Conservation (phyloP, 2,113 vertebrate genomes). For the Elephas maximus region DNA sequence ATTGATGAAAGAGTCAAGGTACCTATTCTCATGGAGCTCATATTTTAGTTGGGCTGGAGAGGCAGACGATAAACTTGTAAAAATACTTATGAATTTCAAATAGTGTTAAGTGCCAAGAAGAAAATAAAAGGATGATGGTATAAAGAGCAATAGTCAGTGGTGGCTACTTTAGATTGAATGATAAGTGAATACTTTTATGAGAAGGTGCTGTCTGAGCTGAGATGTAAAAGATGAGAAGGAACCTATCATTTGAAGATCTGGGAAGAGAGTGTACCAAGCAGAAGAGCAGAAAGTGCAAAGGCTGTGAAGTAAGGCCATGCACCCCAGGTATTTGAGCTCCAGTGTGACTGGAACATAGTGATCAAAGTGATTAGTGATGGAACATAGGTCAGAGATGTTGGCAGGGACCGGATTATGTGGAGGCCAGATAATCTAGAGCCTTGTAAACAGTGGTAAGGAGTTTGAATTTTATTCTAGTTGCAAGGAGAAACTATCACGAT, state of each 20-base stretch:
- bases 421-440: background rate
- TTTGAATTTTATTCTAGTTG: constrained; percentile 10
- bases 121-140: background rate
- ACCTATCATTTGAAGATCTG: background rate
- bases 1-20: background rate
- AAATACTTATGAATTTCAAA: background rate
- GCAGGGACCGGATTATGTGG: background rate
- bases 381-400: background rate
- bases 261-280: constrained; percentile 21
- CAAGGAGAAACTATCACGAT: background rate
- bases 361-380: background rate
- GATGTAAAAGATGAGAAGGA: background rate
- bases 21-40: constrained; percentile 7
- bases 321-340: background rate
- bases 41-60: background rate
- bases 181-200: background rate
- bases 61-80: background rate
- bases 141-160: background rate
- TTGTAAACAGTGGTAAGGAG: background rate
- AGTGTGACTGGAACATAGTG: background rate
- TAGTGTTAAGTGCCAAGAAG: background rate
- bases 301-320: background rate
- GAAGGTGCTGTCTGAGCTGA: background rate
- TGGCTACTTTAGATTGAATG: background rate
- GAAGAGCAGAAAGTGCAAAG: background rate